Conservation (phyloP, 2,113 vertebrate species). For the Synodontis membranacea region DNA sequence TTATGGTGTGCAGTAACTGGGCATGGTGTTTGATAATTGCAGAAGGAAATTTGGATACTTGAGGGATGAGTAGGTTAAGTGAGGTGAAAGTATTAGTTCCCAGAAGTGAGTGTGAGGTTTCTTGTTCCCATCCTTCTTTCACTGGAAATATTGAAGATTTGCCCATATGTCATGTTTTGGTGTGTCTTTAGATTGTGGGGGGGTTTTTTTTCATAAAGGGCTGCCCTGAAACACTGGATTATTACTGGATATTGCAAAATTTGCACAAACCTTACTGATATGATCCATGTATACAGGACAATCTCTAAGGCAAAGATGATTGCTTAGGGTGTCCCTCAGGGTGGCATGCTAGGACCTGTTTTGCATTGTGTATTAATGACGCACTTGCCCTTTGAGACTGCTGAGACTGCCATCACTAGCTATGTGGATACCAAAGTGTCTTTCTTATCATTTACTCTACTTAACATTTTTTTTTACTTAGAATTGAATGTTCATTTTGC, state of each 20-base stretch:
- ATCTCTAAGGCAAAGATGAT: background rate
- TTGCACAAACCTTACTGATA: background rate
- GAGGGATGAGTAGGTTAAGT: slow-evolving; percentile 18
- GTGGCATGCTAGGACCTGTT: background rate
- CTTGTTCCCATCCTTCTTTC: background rate
- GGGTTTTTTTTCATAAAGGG: background rate
- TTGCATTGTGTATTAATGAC: background rate
- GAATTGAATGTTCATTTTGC: background rate
- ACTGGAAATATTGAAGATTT: background rate
- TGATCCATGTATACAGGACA: background rate
- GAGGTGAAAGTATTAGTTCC: background rate
- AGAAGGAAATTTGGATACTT: background rate
- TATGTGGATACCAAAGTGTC: background rate
- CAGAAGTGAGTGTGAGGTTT: slow-evolving; percentile 5
- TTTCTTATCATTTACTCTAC: background rate
- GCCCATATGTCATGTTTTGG: background rate
- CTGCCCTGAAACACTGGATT: background rate
- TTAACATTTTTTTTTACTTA: background rate
- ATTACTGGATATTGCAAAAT: no score
- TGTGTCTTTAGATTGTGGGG: background rate
- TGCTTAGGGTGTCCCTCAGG: slow-evolving; percentile 10
- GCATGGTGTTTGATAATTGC: background rate
- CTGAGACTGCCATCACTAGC: background rate
- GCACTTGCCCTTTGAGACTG: background rate
- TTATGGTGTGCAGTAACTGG: background rate